Evolutionary conservation across 2,113 vertebrate genomes (phyloP).

Genomic region (western clawed frog (Xenopus tropicalis)): UCB_Xtro_10.0 CM004451.2:50464501-50465000

Average conservation of each 20-base stretch:
- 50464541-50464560: constrained; percentile 54
- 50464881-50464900: constrained; percentile 63
- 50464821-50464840: constrained; percentile 47
- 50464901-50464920: constrained; percentile 68
- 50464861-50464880: constrained; percentile 54
- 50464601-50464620: constrained; percentile 53
- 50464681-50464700: constrained; percentile 58
- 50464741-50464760: constrained; percentile 71
- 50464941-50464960: constrained; percentile 24
- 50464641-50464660: constrained; percentile 58
- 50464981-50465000: constrained; percentile 52
- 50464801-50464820: constrained; percentile 60
- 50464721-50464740: constrained; percentile 64
- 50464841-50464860: constrained; percentile 28
- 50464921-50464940: constrained; percentile 65
- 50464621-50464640: constrained; percentile 66
- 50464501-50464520: constrained; percentile 53
- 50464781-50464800: constrained; percentile 55
- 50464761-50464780: constrained; percentile 44
- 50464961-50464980: constrained; percentile 49
- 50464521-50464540: constrained; percentile 62
- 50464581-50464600: constrained; percentile 62
- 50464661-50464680: constrained; percentile 61
- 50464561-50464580: constrained; percentile 55
- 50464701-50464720: constrained; percentile 59